Conservation (phyloP, 2,888 invertebrate species). For the Lobophora halterata region DNA sequence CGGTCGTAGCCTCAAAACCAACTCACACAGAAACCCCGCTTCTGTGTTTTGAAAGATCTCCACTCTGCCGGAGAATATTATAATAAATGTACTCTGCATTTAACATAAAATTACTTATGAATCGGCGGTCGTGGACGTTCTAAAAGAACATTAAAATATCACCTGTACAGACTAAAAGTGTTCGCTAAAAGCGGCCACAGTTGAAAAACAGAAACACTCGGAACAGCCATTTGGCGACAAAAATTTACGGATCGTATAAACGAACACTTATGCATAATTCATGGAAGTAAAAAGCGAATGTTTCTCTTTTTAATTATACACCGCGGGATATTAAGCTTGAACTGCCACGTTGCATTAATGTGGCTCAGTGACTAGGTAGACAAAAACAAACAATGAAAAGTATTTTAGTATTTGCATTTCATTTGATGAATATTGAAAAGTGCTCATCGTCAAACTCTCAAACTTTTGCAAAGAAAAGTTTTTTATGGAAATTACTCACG, state of each 20-base stretch:
- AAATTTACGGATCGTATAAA: slow-evolving; percentile 75
- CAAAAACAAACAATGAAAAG: slow-evolving; percentile 28
- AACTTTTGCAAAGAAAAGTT: slow-evolving; percentile 20
- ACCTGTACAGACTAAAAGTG: slow-evolving; percentile 33
- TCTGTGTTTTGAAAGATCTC: slow-evolving; percentile 99
- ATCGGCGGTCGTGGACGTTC: slow-evolving; percentile 16
- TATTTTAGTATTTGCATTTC: slow-evolving; percentile 27
- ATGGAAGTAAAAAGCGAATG: slow-evolving; percentile 76
- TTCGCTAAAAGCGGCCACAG: slow-evolving; percentile 40
- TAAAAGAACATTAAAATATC: slow-evolving; percentile 32
- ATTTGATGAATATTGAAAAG: slow-evolving; percentile 20
- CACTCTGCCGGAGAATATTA: slow-evolving; percentile 84
- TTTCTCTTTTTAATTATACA: slow-evolving; percentile 79
- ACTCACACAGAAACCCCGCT: slow-evolving; percentile 98
- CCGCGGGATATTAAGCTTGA: slow-evolving; percentile 72
- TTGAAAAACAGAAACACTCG: slow-evolving; percentile 49
- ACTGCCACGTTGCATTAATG: slow-evolving; percentile 60
- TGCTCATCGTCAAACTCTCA: slow-evolving; percentile 19
- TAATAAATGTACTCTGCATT: too few relatives aligned
- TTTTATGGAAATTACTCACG: slow-evolving; percentile 25
- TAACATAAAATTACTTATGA: slow-evolving; percentile 19
- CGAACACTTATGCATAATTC: slow-evolving; percentile 77
- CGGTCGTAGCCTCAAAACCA: slow-evolving; percentile 95
- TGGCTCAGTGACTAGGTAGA: slow-evolving; percentile 30
- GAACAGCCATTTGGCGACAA: slow-evolving; percentile 65